A percentile compares a stretch with the other conserved stretches of the same genome.
These are phyloP conservation scores for Moxostoma hubbsi DNA, from an alignment of 2,797 vertebrate genomes.

Conservation along the genomic window DNA sequence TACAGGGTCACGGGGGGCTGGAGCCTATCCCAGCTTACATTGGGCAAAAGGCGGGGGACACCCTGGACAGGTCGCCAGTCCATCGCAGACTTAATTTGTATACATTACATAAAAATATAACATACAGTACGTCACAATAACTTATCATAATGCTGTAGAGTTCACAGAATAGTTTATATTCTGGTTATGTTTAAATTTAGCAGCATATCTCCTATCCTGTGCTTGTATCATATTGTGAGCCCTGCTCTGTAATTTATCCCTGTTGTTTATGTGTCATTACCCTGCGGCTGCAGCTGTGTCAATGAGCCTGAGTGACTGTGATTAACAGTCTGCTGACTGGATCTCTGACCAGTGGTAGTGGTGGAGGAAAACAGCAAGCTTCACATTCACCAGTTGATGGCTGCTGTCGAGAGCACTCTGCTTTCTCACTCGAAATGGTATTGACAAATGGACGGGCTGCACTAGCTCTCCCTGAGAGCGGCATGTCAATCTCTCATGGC, in stretches of 20 bases:
- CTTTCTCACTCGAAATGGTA: slow-evolving; percentile 39
- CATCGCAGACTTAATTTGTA: no score
- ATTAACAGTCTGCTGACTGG: slow-evolving; percentile 58
- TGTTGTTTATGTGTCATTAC: slow-evolving; percentile 48
- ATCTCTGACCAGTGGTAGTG: slow-evolving; percentile 44
- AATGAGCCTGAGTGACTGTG: slow-evolving; percentile 41
- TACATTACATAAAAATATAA: no score
- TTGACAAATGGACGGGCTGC: slow-evolving; percentile 44
- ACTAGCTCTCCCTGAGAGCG: slow-evolving; percentile 20
- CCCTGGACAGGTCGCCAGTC: no score
- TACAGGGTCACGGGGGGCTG: no score
- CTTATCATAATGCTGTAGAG: neutral
- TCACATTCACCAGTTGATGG: slow-evolving; percentile 52
- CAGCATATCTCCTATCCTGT: slow-evolving; percentile 19
- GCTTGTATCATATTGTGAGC: neutral
- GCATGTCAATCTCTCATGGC: slow-evolving; percentile 46
- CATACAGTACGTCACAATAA: neutral
- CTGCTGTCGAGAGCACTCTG: slow-evolving; percentile 38
- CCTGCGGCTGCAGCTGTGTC: slow-evolving; percentile 8
- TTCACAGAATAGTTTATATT: neutral
- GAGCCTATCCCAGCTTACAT: no score
- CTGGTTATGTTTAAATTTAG: slow-evolving; percentile 23
- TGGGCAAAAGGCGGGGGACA: no score
- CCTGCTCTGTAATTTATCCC: slow-evolving; percentile 42
- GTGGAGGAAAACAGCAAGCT: slow-evolving; percentile 35